Evolutionary conservation across 1,140 invertebrate genomes (phyloP).

Genomic region (Lasaia peninsularis): DNA sequence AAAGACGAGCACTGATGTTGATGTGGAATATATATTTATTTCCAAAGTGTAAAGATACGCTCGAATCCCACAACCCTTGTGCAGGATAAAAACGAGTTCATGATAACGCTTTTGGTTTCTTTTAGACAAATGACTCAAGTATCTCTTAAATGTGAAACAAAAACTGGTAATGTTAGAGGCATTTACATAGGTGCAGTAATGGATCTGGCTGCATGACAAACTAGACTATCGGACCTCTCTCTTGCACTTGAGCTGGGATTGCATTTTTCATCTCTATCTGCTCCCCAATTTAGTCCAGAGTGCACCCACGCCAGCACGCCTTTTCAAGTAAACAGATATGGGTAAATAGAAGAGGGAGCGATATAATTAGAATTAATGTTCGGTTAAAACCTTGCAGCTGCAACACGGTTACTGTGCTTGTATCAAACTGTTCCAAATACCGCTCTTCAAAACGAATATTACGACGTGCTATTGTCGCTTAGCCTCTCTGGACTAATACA

Average conservation of each 20-base stretch:
- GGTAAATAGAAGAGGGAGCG: slow-evolving; percentile 67
- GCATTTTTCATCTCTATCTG: slow-evolving; percentile 59
- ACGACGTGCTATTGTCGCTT: too few species aligned
- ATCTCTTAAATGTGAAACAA: background rate
- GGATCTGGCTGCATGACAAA: slow-evolving; percentile 52
- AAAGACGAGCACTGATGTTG: too few species aligned
- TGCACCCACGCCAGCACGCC: slow-evolving; percentile 63
- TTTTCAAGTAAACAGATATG: slow-evolving; percentile 72
- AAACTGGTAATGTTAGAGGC: slow-evolving; percentile 4
- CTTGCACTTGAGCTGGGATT: slow-evolving; percentile 36
- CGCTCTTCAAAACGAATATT: too few species aligned
- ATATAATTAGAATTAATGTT: slow-evolving; percentile 72
- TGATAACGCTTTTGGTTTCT: background rate
- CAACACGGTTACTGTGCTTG: background rate
- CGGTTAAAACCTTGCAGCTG: slow-evolving; percentile 27
- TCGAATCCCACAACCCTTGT: too few species aligned
- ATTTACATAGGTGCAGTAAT: slow-evolving; percentile 43
- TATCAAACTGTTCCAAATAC: too few species aligned
- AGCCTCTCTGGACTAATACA: too few species aligned
- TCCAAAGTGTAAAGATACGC: too few species aligned
- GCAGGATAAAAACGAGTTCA: too few species aligned
- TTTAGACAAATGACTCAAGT: background rate
- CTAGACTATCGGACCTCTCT: slow-evolving; percentile 43
- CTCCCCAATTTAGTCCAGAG: slow-evolving; percentile 61
- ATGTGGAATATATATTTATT: too few species aligned